These are phyloP conservation scores for Alentia gelatinosa DNA, from an alignment of 2,888 invertebrate species.

Conservation along the genomic window DNA sequence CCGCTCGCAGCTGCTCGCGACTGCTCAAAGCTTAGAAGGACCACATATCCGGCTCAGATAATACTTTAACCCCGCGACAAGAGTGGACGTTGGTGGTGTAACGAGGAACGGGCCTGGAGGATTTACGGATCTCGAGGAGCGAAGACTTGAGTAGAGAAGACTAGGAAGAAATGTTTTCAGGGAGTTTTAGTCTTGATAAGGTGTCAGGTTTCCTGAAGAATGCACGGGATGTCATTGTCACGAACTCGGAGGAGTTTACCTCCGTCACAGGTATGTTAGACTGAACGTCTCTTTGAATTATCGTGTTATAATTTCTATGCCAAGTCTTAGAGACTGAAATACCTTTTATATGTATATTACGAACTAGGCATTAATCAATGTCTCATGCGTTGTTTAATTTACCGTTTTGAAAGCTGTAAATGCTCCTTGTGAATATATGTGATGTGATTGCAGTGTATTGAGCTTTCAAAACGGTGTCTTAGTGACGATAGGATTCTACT, in stretches of 20 bases:
- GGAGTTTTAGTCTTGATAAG: slow-evolving; percentile 46
- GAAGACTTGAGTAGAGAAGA: background rate
- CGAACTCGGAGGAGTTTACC: slow-evolving; percentile 53
- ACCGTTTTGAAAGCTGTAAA: too few relatives aligned
- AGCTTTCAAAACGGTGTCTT: too few relatives aligned
- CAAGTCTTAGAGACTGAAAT: too few relatives aligned
- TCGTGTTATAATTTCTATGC: too few relatives aligned
- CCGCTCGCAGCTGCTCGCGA: background rate
- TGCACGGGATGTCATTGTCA: slow-evolving; percentile 57
- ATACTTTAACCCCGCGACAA: background rate
- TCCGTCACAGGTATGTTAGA: background rate
- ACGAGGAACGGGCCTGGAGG: background rate
- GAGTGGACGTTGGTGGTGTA: background rate
- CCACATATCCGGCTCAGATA: background rate
- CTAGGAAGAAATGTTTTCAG: background rate
- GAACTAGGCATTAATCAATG: too few relatives aligned
- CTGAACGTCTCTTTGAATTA: too few relatives aligned
- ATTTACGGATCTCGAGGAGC: background rate
- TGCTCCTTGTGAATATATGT: too few relatives aligned
- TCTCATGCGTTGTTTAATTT: too few relatives aligned
- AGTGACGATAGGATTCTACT: too few relatives aligned
- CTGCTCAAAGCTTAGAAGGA: background rate
- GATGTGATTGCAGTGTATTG: too few relatives aligned
- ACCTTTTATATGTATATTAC: too few relatives aligned
- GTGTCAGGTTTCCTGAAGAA: slow-evolving; percentile 59